Conservation (phyloP, 2,797 vertebrate species). For the Pangasius djambal region DNA sequence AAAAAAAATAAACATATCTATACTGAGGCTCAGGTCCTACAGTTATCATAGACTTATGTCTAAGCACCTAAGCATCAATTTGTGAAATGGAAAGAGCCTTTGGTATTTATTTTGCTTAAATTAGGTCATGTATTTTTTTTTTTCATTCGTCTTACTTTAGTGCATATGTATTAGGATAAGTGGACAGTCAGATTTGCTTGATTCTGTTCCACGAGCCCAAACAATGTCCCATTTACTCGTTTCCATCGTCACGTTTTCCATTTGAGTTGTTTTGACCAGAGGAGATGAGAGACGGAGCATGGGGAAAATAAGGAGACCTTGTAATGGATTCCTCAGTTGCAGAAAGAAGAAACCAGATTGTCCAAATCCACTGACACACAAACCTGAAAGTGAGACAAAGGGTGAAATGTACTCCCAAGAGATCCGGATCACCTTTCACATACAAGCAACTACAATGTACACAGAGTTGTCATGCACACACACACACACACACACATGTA, state of each 20-base stretch:
- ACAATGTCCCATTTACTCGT: neutral
- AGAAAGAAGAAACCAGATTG: constrained; percentile 40
- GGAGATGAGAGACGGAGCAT: constrained; percentile 8
- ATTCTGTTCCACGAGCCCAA: neutral
- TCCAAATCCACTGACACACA: neutral
- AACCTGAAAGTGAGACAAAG: constrained; percentile 7
- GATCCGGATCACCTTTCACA: constrained; percentile 36
- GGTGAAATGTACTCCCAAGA: neutral
- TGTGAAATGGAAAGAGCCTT: neutral
- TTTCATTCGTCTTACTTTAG: neutral
- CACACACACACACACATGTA: neutral
- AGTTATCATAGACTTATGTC: neutral
- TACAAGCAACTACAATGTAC: neutral
- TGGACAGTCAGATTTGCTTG: neutral
- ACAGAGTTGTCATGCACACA: neutral
- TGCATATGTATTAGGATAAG: neutral
- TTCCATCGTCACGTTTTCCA: neutral
- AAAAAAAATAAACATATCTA: neutral
- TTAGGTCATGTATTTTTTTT: neutral
- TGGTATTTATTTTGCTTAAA: neutral
- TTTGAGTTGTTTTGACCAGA: neutral
- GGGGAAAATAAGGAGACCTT: constrained; percentile 14
- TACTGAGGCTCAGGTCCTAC: neutral
- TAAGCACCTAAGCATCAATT: neutral
- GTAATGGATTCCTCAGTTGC: constrained; percentile 23